Conservation (phyloP, 2,797 vertebrate species). For the Danio aesculapii region DNA sequence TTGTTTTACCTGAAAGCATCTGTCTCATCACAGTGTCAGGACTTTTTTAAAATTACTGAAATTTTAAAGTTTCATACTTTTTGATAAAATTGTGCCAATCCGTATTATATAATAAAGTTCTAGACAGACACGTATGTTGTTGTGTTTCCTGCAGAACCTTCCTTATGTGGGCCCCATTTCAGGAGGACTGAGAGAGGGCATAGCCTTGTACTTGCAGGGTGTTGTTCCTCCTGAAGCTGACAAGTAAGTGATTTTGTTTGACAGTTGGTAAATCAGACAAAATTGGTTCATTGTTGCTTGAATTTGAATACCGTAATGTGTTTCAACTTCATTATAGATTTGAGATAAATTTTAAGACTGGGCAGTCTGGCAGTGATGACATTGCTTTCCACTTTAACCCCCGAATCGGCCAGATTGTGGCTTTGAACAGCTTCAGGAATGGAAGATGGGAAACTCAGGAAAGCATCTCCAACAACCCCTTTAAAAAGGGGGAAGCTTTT, state of each 20-base stretch:
- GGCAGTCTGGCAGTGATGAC: not conserved
- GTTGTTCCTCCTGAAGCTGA: slow-evolving; percentile 7
- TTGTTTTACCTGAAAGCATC: too few relatives aligned
- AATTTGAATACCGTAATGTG: not conserved
- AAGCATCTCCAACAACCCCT: not conserved
- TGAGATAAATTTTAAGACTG: slow-evolving; percentile 14
- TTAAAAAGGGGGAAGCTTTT: slow-evolving; percentile 24
- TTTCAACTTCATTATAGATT: slow-evolving; percentile 23
- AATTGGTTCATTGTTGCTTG: not conserved
- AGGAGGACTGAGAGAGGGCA: not conserved
- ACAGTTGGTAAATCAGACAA: not conserved
- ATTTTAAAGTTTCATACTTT: too few relatives aligned
- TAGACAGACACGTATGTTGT: accelerated
- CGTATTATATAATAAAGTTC: too few relatives aligned
- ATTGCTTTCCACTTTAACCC: slow-evolving; percentile 49
- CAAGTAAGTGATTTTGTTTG: not conserved
- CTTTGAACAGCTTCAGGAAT: slow-evolving; percentile 35
- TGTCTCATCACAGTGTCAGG: too few relatives aligned
- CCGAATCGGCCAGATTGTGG: not conserved
- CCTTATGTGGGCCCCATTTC: slow-evolving; percentile 36
- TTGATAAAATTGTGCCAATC: too few relatives aligned
- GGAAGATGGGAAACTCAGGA: not conserved
- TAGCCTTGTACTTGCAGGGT: slow-evolving; percentile 35
- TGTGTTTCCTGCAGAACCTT: slow-evolving; percentile 7
- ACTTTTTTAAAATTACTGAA: too few relatives aligned